Evolutionary conservation across 2,888 invertebrate genomes (phyloP), one percentile per base, ranked within the genome.

Genomic region (Sisyra terminalis): DNA sequence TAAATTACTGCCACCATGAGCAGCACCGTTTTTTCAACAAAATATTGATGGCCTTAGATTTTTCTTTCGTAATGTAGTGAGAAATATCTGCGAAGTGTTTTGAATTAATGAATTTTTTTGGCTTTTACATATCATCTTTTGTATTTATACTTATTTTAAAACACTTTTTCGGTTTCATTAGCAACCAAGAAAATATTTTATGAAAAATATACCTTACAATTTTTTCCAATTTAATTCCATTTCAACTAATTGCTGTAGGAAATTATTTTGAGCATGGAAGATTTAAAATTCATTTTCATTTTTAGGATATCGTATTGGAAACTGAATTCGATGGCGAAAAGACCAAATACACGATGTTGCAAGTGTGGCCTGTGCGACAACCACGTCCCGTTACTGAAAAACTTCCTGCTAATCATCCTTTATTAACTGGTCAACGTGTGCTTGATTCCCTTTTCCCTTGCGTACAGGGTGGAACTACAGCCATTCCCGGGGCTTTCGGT

Each of bases 361-460:
- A 99, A 71, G 89, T 98, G 49, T 99, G 98, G 98, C 98, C 98
- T 6, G 98, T 99, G 53, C 84, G 98, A 61, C 92, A 93, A 64
- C 92, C 96, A 46, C 75, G 98, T 50, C 98, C 98, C 31, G 82
- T 83, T 46, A 87, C 93, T 13, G 98, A 99, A 69, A 99, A 99
- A 70, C 71, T 97, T 52, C 96, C 96, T 45, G 96, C 97, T 56
- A 98, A 98, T 71, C 85, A 94, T 64, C 98, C 98, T 39, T 74
- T 99, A 56, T 75, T 99, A 49, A 97, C 97, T 52, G 98, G 98
- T 1, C 98, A 99, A 67, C 76, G 98, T 48, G 97, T 98, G 40
- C 71, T 99, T 47, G 98, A 99, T 69, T 88, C 97, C 1, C 75
- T 99, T 39, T 98, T 99, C 75, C 98, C 98, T 76, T 94, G 93